These are phyloP conservation scores for Pangasius krempfi DNA, from an alignment of 2,797 vertebrate genomes.

Conservation along the genomic window DNA sequence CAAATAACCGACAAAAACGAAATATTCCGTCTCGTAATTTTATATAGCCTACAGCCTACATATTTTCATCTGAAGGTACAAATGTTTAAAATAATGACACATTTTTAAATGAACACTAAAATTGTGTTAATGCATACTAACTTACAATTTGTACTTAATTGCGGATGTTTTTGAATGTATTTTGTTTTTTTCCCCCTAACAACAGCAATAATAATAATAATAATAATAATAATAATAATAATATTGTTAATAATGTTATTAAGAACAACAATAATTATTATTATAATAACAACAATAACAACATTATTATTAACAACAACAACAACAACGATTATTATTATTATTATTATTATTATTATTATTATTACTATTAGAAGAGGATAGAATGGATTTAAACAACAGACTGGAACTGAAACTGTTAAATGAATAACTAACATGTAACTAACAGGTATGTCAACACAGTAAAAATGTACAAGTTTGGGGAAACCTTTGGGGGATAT, in stretches of 20 bases:
- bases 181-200: not conserved
- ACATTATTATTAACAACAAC: not conserved
- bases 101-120: not conserved
- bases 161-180: not conserved
- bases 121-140: not conserved
- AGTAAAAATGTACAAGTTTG: conserved; percentile 60
- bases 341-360: too few relatives aligned
- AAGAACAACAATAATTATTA: not conserved
- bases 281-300: too few relatives aligned
- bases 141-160: not conserved
- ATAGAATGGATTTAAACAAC: not conserved
- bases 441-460: conserved; percentile 42
- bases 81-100: not conserved
- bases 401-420: not conserved
- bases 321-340: not conserved
- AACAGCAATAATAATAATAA: not conserved
- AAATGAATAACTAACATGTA: conserved; percentile 21
- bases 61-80: not conserved
- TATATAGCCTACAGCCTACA: not conserved
- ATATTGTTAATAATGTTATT: not conserved
- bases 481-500: conserved; percentile 73
- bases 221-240: not conserved
- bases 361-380: too few relatives aligned
- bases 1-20: not conserved
- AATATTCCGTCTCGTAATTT: not conserved